A percentile compares a stretch with the other conserved stretches of the same genome.
Evolutionary conservation across 92 coral and sea anemone species (phyloP).

Genomic region (Hydrozoanthus gracilis): DNA sequence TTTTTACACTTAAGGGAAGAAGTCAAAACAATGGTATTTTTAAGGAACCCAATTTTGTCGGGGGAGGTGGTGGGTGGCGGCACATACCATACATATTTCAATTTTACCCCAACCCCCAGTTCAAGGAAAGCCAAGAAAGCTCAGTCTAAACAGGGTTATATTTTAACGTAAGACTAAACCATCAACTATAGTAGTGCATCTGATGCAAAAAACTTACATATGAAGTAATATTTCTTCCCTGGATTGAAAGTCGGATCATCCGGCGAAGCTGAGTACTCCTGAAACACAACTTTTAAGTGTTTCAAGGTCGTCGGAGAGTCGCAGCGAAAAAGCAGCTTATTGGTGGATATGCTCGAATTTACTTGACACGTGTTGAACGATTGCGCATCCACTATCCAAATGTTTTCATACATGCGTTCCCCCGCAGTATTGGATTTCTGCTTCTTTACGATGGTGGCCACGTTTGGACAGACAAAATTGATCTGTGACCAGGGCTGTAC

Average conservation of each 20-base stretch:
- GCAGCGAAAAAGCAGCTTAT: background rate
- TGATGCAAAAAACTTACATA: no score
- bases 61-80: no score
- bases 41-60: no score
- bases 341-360: background rate
- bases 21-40: no score
- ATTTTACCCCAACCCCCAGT: no score
- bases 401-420: slow-evolving; percentile 13
- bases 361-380: background rate
- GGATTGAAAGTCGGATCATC: background rate
- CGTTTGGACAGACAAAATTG: no score
- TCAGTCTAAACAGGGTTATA: no score
- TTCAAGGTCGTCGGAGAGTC: slow-evolving; percentile 9
- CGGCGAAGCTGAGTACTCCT: background rate
- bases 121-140: background rate
- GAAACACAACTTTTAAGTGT: background rate
- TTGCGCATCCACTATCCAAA: no score
- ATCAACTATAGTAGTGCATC: no score
- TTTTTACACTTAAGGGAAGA: no score
- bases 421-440: background rate
- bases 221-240: slow-evolving; percentile 7
- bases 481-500: background rate
- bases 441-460: background rate
- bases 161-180: no score
- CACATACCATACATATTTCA: no score